phyloP scores from a whole-genome alignment of 2,113 vertebrate species.

The Alosa alosa region DNA sequence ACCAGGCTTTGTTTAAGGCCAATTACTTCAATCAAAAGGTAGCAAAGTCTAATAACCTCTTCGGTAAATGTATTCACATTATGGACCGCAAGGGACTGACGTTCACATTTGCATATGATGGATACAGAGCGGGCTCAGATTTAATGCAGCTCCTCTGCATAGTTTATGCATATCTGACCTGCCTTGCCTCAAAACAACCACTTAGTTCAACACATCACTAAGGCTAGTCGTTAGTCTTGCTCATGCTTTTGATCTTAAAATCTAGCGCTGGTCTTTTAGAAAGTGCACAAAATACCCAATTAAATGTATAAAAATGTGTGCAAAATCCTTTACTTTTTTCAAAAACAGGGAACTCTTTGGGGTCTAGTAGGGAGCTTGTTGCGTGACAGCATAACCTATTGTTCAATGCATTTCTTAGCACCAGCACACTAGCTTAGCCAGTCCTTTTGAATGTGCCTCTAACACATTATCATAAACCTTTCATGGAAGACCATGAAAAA shows the following conservation, averaged over 20 bases:
- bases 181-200: background rate
- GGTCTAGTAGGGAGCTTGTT: constrained; percentile 9
- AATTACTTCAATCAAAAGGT: constrained; percentile 9
- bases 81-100: background rate
- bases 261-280: constrained; percentile 10
- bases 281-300: background rate
- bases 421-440: constrained; percentile 7
- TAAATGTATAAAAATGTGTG: constrained; percentile 8
- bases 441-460: constrained; percentile 13
- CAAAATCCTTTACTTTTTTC: constrained; percentile 3
- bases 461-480: constrained; percentile 6
- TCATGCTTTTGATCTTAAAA: constrained; percentile 14
- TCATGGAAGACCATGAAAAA: constrained; percentile 1
- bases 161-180: background rate
- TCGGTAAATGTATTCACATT: background rate
- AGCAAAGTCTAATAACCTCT: constrained; percentile 18
- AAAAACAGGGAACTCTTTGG: background rate
- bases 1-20: constrained; percentile 18
- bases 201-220: background rate
- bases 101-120: background rate
- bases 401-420: background rate
- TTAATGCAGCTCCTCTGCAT: background rate
- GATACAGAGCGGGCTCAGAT: background rate
- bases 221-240: constrained; percentile 7
- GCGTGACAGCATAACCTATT: background rate